Percentiles rank a stretch among this genome's conserved stretches.
These are phyloP conservation scores for Eueremaeus valkanovi DNA, from an alignment of 2,888 invertebrate genomes.

Conservation along the genomic window DNA sequence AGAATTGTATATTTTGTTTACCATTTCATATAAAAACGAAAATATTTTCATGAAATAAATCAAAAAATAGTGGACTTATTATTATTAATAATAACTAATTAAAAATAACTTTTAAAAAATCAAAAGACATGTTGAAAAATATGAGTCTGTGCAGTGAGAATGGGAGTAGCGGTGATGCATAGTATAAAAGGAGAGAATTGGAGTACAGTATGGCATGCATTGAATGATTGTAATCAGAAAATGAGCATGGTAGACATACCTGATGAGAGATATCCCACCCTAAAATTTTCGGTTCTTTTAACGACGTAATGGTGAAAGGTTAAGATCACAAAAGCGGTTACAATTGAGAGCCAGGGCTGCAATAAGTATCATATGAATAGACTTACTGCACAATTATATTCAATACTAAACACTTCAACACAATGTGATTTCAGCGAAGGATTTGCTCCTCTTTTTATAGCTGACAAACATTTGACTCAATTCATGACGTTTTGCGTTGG, in stretches of 20 bases:
- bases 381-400: background rate
- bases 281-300: slow-evolving; percentile 43
- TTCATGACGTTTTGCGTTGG: background rate
- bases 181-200: background rate
- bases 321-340: slow-evolving; percentile 40
- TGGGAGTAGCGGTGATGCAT: too few species aligned
- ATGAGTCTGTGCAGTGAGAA: too few species aligned
- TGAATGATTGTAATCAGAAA: background rate
- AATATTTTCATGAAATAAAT: too few species aligned
- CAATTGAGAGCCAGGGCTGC: slow-evolving; percentile 43
- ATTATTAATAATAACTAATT: too few species aligned
- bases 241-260: slow-evolving; percentile 41
- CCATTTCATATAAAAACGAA: too few species aligned
- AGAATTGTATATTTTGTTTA: too few species aligned
- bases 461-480: background rate
- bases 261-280: slow-evolving; percentile 47
- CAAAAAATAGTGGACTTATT: too few species aligned
- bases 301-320: slow-evolving; percentile 46
- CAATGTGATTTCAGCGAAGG: slow-evolving; percentile 15
- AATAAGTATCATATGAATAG: slow-evolving; percentile 12
- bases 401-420: background rate
- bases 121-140: too few species aligned
- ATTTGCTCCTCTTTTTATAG: background rate
- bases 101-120: too few species aligned
- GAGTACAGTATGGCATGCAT: background rate